phyloP scores from a whole-genome alignment of 2,888 invertebrate species.

The Hanleya hanleyi region DNA sequence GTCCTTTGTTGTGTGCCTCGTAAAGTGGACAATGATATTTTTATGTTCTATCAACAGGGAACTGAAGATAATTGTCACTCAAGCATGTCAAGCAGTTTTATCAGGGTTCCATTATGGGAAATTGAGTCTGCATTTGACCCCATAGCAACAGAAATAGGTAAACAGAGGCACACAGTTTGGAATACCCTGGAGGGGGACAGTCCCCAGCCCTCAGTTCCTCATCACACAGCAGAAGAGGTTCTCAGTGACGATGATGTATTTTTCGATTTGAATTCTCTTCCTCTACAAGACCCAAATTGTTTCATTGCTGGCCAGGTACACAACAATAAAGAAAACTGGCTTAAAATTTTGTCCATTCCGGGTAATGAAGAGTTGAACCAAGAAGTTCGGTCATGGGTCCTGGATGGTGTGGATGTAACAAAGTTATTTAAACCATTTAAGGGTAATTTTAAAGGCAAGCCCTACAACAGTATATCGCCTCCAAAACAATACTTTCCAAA shows the following conservation, averaged over 20 bases:
- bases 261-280: too few species aligned
- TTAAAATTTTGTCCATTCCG: not conserved
- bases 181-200: not conserved
- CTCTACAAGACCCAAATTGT: too few species aligned
- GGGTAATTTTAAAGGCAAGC: slow-evolving; percentile 26
- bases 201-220: not conserved
- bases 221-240: not conserved
- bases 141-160: too few species aligned
- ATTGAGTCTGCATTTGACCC: not conserved
- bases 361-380: not conserved
- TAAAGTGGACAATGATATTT: too few species aligned
- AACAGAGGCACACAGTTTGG: not conserved
- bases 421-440: slow-evolving; percentile 22
- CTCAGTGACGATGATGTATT: too few species aligned
- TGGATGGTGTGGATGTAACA: slow-evolving; percentile 20
- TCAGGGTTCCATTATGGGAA: not conserved
- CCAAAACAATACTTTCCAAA: not conserved
- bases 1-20: too few species aligned
- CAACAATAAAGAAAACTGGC: not conserved
- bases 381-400: slow-evolving; percentile 9
- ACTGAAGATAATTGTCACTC: too few species aligned
- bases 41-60: too few species aligned
- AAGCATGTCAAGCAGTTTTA: too few species aligned
- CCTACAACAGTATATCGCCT: slow-evolving; percentile 6
- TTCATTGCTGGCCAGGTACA: not conserved